Conservation (phyloP, 2,888 invertebrate genomes). For the Abrostola tripartita region DNA sequence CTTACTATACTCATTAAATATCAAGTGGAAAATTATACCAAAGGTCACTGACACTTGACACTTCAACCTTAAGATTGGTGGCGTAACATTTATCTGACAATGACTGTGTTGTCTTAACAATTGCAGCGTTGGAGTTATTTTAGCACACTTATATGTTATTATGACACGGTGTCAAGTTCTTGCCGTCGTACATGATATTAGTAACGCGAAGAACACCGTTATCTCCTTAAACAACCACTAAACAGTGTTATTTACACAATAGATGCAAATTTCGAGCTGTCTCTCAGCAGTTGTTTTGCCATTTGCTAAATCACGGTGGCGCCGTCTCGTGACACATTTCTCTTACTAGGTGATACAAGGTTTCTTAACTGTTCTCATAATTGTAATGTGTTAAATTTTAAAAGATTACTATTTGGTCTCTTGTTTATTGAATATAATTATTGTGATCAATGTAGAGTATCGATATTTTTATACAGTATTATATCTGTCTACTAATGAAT, state of each 20-base stretch:
- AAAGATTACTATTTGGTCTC: too few relatives aligned
- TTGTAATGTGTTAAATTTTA: too few relatives aligned
- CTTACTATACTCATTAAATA: neutral
- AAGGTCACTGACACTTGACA: neutral
- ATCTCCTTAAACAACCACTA: constrained; percentile 11
- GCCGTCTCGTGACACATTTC: neutral
- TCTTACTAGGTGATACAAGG: neutral
- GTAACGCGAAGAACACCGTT: constrained; percentile 29
- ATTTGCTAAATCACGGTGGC: constrained; percentile 15
- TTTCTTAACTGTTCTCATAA: too few relatives aligned
- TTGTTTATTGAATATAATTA: too few relatives aligned
- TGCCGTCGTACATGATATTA: constrained; percentile 1
- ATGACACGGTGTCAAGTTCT: constrained; percentile 23
- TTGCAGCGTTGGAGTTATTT: constrained; percentile 9
- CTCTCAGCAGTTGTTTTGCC: neutral
- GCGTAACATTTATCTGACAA: neutral
- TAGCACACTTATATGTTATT: constrained; percentile 18
- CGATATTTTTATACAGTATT: too few relatives aligned
- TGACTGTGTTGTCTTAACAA: constrained; percentile 1
- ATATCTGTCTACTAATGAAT: too few relatives aligned
- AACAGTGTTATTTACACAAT: constrained; percentile 18
- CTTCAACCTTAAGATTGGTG: neutral
- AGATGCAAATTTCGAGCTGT: constrained; percentile 23
- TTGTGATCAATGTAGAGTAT: too few relatives aligned
- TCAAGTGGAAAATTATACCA: neutral